Evolutionary conservation across 2,113 vertebrate species (phyloP), one percentile per base, ranked within the genome.

Genomic region (Planiliza haematocheilus): DNA sequence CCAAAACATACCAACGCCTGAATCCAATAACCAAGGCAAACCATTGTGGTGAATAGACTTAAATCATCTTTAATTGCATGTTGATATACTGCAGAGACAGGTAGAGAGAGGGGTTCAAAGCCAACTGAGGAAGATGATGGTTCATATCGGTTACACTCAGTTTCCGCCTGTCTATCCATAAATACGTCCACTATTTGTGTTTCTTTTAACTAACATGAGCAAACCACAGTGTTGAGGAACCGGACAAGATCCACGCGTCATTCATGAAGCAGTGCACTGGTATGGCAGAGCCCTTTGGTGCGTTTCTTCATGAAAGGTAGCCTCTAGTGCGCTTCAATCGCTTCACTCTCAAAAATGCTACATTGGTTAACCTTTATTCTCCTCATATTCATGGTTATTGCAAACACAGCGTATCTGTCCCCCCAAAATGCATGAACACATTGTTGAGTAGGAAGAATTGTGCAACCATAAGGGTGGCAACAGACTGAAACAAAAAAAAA

Each of bases 11-110:
- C n/a, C n/a, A n/a, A n/a, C 24, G 2, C 24, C 3, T 30, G 24
- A 49, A 61, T 41, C 16, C 36, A 88, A 83, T 58, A 88, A 85
- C 12, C 16, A 46, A 77, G 82, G 42, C 60, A 74, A 69, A 7
- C 30, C 39, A 55, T 20, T 75, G 49, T 51, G 45, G 72, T 84
- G 74, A 85, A 83, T 81, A 81, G 77, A 89, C 66, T 92, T 88
- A 88, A 92, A 91, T 91, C 39, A 90, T 92, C 81, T 93, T 93
- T 92, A 93, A 91, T 93, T 92, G 87, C 88, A 91, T 89, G 90
- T 92, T 89, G 83, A 90, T 89, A 90, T 89, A 91, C 85, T 82
- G 86, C 85, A 89, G 69, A 87, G 89, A 92, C 88, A 88, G 79
- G 80, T 74, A 86, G 83, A 88, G 83, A 88, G 82, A 85, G 75